phyloP scores from a whole-genome alignment of 2,113 vertebrate species.

The Ceyx margarethae region DNA sequence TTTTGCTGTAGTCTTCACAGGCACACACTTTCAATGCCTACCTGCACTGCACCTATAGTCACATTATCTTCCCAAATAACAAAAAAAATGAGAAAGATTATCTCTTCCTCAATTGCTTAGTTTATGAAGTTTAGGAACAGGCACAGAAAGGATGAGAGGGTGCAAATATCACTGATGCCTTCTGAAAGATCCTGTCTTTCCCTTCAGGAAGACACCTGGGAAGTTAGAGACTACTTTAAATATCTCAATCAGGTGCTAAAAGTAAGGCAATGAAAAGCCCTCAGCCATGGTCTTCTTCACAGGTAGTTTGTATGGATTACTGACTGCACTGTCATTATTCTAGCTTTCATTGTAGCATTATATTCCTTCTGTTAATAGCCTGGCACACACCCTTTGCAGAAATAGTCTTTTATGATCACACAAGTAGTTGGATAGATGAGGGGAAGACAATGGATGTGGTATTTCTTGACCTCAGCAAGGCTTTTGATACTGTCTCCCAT shows the following conservation, averaged over 20 bases:
- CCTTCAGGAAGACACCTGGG: too few species aligned
- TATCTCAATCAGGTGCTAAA: neutral
- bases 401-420: too few species aligned
- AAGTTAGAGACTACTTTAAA: neutral
- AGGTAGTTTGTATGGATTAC: neutral
- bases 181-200: neutral
- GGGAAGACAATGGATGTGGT: too few species aligned
- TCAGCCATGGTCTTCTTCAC: rapidly evolving
- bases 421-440: too few species aligned
- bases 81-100: neutral
- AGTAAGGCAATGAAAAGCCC: neutral
- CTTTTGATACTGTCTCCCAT: too few species aligned
- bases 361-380: neutral
- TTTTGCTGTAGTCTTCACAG: neutral
- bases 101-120: neutral
- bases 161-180: neutral
- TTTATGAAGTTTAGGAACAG: neutral
- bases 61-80: neutral
- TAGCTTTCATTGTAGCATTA: neutral
- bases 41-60: neutral
- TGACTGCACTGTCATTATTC: neutral
- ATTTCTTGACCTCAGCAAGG: too few species aligned
- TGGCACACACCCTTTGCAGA: too few species aligned
- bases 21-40: neutral
- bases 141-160: rapidly evolving